Evolutionary conservation across 2,888 invertebrate genomes (phyloP), one percentile per base, ranked within the genome.

Genomic region (Drosophila villosipedis): DNA sequence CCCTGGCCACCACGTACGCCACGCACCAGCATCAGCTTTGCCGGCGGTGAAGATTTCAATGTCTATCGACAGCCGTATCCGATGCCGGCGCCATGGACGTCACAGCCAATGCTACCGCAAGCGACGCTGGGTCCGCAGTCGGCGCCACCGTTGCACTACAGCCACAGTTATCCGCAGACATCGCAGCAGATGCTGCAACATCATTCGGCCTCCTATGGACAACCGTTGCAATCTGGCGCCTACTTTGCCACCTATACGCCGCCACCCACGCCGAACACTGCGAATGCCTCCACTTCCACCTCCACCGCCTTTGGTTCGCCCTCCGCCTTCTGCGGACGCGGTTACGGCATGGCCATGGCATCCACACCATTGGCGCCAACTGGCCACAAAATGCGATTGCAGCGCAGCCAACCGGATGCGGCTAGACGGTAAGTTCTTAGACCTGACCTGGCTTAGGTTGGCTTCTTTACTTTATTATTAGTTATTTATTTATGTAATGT

Each of bases 341-440:
- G 63, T 19, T 73, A 80, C 25, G 79, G 73, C n/a, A 74, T 76
- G n/a, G 25, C 59, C 64, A 57, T 90, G 73, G 62, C 90, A 37
- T 90, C 87, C 43, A 84, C 84, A 19, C 84, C 84, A 28, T 47
- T 83, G 88, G 76, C 88, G 65, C 80, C 89, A 69, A 62, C 60
- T 50, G 76, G 78, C 63, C 63, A 82, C 82, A 76, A 86, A 78
- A 83, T 91, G 82, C 82, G 92, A 25, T 81, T 92, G 70, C 92
- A 91, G 80, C 92, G 93, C 70, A 92, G 92, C 68, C 86, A 91
- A 72, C 91, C 92, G 49, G 93, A 93, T 87, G 89, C 91, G 49
- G 91, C 92, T 55, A 87, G 93, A 93, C 93, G 93, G 93, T 93
- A 88, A 90, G 91, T 84, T 58, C 16, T 6, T 3, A 10, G 30